Evolutionary conservation across 2,113 vertebrate species (phyloP), one percentile per base, ranked within the genome.

Genomic region (Antidorcas marsupialis): DNA sequence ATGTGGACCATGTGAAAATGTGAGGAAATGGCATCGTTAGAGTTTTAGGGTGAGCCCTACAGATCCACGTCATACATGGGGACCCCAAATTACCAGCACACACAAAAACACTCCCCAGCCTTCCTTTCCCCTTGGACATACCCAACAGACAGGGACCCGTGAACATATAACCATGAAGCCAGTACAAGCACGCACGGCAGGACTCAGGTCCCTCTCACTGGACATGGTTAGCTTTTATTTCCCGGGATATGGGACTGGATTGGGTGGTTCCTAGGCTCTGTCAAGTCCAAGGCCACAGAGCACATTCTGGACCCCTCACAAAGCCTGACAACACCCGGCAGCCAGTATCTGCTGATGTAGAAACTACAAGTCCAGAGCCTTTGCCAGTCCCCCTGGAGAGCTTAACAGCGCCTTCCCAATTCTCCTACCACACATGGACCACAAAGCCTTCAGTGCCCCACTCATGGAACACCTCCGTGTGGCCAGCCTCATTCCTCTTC

Each of bases 371-470:
- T 53, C 57, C 16, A 60, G 43, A 92, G 52, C 52, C 21, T 59
- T 89, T 5, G 1, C 25, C 3, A n/a, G 23, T 19, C 11, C 7
- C 23, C 2, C 21, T 16, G 8, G 6, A 60, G 47, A 64, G 59
- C 25, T 6, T 21, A 27, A 39, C 0, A 0, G 5, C 16, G 1
- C 19, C 71, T 60, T 79, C 45, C 57, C 28, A 14, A 4, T 5
- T 27, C 64, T 23, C 50, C 55, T n/a, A 1, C 3, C 28, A 8
- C 36, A 43, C n/a, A 23, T 12, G 64, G 17, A 39, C 25, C 4
- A 23, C 39, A 21, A 89, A 95, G 50, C 30, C 60, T 19, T 67
- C 55, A 28, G 57, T 3, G 16, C 27, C 27, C 55, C 3, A 16
- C 12, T 11, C 27, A 16, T 1, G 1, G n/a, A 9, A 14, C 17